Evolutionary conservation across 2,888 invertebrate genomes (phyloP).

Genomic region (Nemapogon koenigi): DNA sequence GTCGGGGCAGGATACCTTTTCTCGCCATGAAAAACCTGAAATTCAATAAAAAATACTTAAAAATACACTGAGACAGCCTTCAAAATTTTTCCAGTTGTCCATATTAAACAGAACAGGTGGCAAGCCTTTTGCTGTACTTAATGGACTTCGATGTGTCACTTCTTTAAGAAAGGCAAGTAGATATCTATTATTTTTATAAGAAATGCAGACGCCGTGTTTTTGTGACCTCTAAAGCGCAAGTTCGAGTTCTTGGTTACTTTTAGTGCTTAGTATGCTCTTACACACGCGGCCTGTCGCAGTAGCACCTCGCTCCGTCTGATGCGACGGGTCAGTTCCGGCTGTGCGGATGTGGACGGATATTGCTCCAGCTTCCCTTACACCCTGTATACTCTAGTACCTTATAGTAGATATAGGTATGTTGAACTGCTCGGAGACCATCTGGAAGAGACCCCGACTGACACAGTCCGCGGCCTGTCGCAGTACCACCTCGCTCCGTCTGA

Average conservation of each 20-base stretch:
- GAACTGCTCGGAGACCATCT: slow-evolving; percentile 85
- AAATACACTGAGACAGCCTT: background rate
- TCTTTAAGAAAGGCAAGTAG: too few species aligned
- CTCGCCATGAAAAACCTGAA: slow-evolving; percentile 84
- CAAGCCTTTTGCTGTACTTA: too few species aligned
- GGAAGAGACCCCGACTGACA: slow-evolving; percentile 86
- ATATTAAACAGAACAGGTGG: too few species aligned
- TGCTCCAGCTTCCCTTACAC: too few species aligned
- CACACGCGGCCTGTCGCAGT: too few species aligned
- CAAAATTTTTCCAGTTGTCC: background rate
- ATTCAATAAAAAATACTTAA: slow-evolving; percentile 9
- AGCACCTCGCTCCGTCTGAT: background rate
- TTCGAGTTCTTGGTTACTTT: too few species aligned
- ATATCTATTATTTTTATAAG: too few species aligned
- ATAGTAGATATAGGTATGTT: slow-evolving; percentile 88
- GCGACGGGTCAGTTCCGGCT: background rate
- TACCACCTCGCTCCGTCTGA: slow-evolving; percentile 44
- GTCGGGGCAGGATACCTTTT: slow-evolving; percentile 80
- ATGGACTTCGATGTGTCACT: too few species aligned
- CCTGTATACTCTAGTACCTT: too few species aligned
- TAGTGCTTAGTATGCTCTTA: too few species aligned
- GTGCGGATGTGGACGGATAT: background rate
- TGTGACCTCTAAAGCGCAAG: too few species aligned
- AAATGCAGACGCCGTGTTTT: too few species aligned
- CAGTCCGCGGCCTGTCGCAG: slow-evolving; percentile 83